Base-by-base conservation (phyloP, 2,113 vertebrate species). In the Limnothrissa miodon region DNA sequence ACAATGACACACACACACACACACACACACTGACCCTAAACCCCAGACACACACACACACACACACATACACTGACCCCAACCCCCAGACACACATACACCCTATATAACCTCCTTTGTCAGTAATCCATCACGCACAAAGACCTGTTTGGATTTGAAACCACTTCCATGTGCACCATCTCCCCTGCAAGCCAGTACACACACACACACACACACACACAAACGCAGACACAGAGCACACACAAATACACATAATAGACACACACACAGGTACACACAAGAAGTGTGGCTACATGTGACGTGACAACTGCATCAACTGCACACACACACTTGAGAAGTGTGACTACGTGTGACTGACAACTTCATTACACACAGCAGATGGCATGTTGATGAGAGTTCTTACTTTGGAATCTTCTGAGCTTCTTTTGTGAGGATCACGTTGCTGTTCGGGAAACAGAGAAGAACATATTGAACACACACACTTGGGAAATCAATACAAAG, bases 341-440 rank as follows among this genome's bases (percentile, higher is more conserved):
- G 42, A 42, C 42, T 6, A 42, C 2, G 42, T 4, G 42, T 42
- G 42, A 42, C 42, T 6, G 6, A 42, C 2, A 42, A n/a, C n/a
- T n/a, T n/a, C n/a, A n/a, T n/a, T n/a, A n/a, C n/a, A n/a, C n/a
- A n/a, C n/a, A n/a, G n/a, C n/a, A n/a, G n/a, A n/a, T n/a, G n/a
- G n/a, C n/a, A n/a, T n/a, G 25, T 70, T 25, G 29, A 29, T 29
- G 62, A 17, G 29, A 36, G 29, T 74, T 82, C 92, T 93, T 94
- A 95, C 95, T 91, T 95, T 94, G 80, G 93, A 92, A 86, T 95
- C 94, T 81, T 95, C 95, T 81, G 93, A 89, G 87, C 89, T 92
- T 91, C 92, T 89, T 88, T 93, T 95, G 85, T 94, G 89, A 90
- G 94, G 94, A 92, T 95, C 94, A 29, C 93, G 90, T 86, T 94